Conservation (phyloP, 2,797 vertebrate species). For the Dallia pectoralis region DNA sequence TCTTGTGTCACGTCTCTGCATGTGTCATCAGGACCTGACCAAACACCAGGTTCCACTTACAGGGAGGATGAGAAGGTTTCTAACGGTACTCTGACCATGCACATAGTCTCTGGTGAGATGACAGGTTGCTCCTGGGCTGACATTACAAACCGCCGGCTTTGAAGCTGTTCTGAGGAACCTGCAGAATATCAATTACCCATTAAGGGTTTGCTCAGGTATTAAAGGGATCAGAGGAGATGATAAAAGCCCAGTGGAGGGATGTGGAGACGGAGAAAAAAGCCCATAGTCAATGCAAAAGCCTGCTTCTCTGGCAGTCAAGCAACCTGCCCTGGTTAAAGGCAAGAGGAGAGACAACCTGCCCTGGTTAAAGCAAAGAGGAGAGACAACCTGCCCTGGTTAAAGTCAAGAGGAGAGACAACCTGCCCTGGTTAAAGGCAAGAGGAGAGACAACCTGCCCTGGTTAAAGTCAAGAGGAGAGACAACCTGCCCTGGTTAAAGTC, state of each 20-base stretch:
- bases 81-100: slow-evolving; percentile 13
- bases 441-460: background rate
- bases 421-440: background rate
- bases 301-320: slow-evolving; percentile 36
- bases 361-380: background rate
- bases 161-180: slow-evolving; percentile 62
- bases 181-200: slow-evolving; percentile 74
- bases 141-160: slow-evolving; percentile 61
- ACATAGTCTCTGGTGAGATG: slow-evolving; percentile 14
- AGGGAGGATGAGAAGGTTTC: slow-evolving; percentile 43
- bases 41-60: slow-evolving; percentile 21
- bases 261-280: slow-evolving; percentile 19
- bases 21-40: slow-evolving; percentile 38
- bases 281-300: slow-evolving; percentile 55
- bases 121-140: slow-evolving; percentile 49
- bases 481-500: background rate
- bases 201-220: slow-evolving; percentile 70
- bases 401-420: background rate
- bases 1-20: slow-evolving; percentile 22
- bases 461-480: background rate
- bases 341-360: slow-evolving; percentile 1
- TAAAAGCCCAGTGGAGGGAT: slow-evolving; percentile 53
- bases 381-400: background rate
- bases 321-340: background rate
- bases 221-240: slow-evolving; percentile 69